phyloP scores from a whole-genome alignment of 2,888 invertebrate genomes.

The Drosophila monieri region DNA sequence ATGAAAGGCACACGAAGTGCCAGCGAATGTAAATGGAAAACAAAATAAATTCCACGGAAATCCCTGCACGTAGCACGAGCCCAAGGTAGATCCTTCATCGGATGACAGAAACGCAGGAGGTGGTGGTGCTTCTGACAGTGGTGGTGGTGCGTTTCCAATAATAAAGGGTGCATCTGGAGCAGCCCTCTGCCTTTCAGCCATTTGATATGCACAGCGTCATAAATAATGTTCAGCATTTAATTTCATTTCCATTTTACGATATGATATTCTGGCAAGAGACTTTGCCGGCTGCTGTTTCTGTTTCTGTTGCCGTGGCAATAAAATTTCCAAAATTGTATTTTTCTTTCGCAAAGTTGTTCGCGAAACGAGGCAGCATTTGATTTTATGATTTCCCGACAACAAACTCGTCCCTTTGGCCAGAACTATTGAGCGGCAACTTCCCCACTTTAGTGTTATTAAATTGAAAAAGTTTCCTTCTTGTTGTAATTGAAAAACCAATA shows the following conservation, averaged over 20 bases:
- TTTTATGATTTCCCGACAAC: constrained; percentile 63
- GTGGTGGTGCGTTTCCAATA: constrained; percentile 28
- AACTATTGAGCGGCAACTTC: constrained; percentile 43
- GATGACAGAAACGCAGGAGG: not conserved
- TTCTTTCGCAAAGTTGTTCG: constrained; percentile 52
- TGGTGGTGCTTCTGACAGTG: constrained; percentile 1
- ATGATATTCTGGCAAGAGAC: constrained; percentile 58
- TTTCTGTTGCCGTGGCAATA: constrained; percentile 52
- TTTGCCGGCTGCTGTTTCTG: constrained; percentile 38
- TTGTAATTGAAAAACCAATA: constrained; percentile 24
- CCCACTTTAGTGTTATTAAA: constrained; percentile 24
- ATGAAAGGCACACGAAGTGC: constrained; percentile 39
- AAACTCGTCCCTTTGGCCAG: constrained; percentile 10
- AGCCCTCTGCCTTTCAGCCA: constrained; percentile 42
- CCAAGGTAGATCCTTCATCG: constrained; percentile 55
- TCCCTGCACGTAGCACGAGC: constrained; percentile 67
- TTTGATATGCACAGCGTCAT: constrained; percentile 78
- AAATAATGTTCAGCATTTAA: constrained; percentile 79
- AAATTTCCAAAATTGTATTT: constrained; percentile 72
- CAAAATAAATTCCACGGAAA: constrained; percentile 63
- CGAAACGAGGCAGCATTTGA: constrained; percentile 52
- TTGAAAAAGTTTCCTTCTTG: constrained; percentile 33
- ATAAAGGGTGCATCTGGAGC: constrained; percentile 58
- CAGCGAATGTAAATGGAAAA: constrained; percentile 69
- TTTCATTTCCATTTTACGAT: constrained; percentile 80